These are phyloP conservation scores for Paramormyrops hopkinsi DNA, from an alignment of 2,797 vertebrate genomes.

Conservation along the genomic window DNA sequence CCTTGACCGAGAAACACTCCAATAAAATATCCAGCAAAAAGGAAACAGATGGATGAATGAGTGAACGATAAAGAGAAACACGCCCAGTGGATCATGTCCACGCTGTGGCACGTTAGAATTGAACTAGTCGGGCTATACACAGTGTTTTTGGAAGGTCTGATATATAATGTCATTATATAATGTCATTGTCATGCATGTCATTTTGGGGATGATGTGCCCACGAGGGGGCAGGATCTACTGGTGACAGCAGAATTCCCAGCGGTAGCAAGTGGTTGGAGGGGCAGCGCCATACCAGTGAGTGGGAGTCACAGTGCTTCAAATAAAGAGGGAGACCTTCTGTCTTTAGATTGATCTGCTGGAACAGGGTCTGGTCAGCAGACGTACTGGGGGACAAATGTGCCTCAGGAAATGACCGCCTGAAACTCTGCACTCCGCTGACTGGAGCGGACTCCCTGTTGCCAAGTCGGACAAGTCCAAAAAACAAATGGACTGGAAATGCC, in stretches of 20 bases:
- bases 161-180: background rate
- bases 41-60: background rate
- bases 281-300: background rate
- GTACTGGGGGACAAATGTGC: background rate
- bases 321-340: background rate
- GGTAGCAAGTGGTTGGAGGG: background rate
- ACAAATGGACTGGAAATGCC: background rate
- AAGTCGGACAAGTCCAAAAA: background rate
- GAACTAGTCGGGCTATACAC: background rate
- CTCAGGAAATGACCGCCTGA: background rate
- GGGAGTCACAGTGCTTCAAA: background rate
- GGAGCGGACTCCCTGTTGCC: background rate
- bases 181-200: background rate
- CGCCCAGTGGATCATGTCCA: background rate
- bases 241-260: background rate
- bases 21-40: background rate
- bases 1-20: slow-evolving; percentile 5
- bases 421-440: background rate
- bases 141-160: background rate
- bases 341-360: background rate
- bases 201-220: background rate
- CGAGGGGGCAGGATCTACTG: background rate
- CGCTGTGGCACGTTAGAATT: background rate
- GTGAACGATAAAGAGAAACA: background rate
- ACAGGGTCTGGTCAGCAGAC: background rate